phyloP scores from a whole-genome alignment of 2,888 invertebrate species.

The Drosophila pegasa region DNA sequence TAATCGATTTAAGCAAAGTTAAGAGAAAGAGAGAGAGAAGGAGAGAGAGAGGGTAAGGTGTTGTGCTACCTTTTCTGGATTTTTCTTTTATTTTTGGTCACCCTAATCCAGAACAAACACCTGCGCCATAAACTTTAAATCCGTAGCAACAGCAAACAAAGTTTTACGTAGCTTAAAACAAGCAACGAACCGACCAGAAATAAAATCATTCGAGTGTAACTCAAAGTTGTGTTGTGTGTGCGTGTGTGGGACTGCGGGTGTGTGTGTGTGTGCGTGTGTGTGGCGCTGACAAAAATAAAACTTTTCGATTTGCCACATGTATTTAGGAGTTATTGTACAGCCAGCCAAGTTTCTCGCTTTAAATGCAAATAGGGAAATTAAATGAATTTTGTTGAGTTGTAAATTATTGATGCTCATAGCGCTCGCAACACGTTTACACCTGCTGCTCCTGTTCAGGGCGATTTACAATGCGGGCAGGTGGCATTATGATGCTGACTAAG shows the following conservation, averaged over 20 bases:
- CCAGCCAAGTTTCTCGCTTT: slow-evolving; percentile 26
- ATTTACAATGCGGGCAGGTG: slow-evolving; percentile 4
- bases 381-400: slow-evolving; percentile 18
- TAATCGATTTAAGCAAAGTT: slow-evolving; percentile 18
- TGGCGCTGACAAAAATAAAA: slow-evolving; percentile 49
- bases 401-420: slow-evolving; percentile 17
- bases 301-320: slow-evolving; percentile 64
- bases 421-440: slow-evolving; percentile 16
- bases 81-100: slow-evolving; percentile 26
- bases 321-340: slow-evolving; percentile 50
- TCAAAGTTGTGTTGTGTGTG: slow-evolving; percentile 36
- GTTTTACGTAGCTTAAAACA: slow-evolving; percentile 57
- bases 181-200: slow-evolving; percentile 57
- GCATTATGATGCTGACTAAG: slow-evolving; percentile 14
- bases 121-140: slow-evolving; percentile 76
- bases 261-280: slow-evolving; percentile 14
- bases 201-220: slow-evolving; percentile 73
- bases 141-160: slow-evolving; percentile 58
- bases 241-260: slow-evolving; percentile 16
- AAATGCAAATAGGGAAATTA: slow-evolving; percentile 40
- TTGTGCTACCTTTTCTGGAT: slow-evolving; percentile 14
- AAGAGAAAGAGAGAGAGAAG: slow-evolving; percentile 15
- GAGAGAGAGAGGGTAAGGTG: slow-evolving; percentile 27
- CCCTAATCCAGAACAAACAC: slow-evolving; percentile 65
- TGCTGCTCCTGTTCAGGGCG: slow-evolving; percentile 9